phyloP scores from a whole-genome alignment of 35 echinoderm and acorn worm genomes.

The Acanthaster planci region DNA sequence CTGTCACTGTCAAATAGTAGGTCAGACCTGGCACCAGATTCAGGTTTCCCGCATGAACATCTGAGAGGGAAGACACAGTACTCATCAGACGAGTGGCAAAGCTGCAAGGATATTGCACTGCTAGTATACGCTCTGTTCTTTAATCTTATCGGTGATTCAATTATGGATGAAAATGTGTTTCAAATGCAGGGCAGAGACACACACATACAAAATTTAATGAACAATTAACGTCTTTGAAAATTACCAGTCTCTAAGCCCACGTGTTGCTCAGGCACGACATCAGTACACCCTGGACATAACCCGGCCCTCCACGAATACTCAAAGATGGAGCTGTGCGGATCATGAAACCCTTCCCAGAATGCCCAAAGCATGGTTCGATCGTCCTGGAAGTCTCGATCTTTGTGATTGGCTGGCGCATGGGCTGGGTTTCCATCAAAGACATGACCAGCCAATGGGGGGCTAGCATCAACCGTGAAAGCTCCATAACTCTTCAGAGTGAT shows the following conservation, averaged over 20 bases:
- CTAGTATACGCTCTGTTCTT: too few species aligned
- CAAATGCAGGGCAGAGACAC: too few species aligned
- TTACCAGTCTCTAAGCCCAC: conserved; percentile 25
- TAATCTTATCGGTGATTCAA: too few species aligned
- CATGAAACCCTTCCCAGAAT: conserved; percentile 47
- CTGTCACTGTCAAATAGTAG: conserved; percentile 44
- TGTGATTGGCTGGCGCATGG: not conserved
- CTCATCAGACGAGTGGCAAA: too few species aligned
- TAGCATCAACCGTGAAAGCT: conserved; percentile 27
- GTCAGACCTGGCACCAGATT: conserved; percentile 29
- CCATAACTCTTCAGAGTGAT: conserved; percentile 3
- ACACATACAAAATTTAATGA: too few species aligned
- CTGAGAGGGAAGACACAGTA: conserved; percentile 29
- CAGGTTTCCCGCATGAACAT: conserved; percentile 11
- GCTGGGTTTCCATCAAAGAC: conserved; percentile 8
- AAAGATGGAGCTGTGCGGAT: conserved; percentile 32
- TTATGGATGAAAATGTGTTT: too few species aligned
- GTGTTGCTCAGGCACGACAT: too few species aligned
- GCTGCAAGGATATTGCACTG: too few species aligned
- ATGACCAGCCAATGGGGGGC: too few species aligned
- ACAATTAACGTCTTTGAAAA: too few species aligned
- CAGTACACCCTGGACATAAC: conserved; percentile 27
- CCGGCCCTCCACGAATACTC: conserved; percentile 33
- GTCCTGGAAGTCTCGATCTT: conserved; percentile 23
- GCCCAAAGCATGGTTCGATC: not conserved